Conservation (phyloP, 2,797 vertebrate species). For the Podarcis lilfordi region DNA sequence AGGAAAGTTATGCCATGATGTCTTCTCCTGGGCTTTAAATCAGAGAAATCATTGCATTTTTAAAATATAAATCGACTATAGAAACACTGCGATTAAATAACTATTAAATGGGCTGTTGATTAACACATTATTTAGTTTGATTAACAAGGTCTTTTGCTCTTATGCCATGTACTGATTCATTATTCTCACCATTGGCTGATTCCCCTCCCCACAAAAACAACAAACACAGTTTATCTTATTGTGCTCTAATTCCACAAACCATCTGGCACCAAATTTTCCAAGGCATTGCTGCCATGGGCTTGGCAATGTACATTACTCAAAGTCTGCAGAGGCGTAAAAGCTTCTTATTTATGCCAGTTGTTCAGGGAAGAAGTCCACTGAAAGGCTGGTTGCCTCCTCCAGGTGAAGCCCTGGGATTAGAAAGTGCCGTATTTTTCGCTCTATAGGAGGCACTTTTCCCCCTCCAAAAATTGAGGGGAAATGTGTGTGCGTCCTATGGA, state of each 20-base stretch:
- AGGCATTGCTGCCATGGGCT: background rate
- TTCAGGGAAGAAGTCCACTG: background rate
- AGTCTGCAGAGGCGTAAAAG: background rate
- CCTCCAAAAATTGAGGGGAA: too few species aligned
- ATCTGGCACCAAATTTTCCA: conserved; percentile 19
- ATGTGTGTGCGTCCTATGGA: too few species aligned
- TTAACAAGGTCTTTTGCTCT: conserved; percentile 17
- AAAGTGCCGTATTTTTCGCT: background rate
- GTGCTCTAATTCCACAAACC: background rate
- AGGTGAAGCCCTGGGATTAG: background rate
- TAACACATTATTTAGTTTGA: conserved; percentile 15
- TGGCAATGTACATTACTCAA: background rate
- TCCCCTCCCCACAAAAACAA: background rate
- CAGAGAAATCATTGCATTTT: background rate
- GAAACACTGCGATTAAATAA: background rate
- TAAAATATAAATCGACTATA: background rate
- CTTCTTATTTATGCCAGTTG: conserved; percentile 6
- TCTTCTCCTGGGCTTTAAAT: background rate
- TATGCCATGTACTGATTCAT: background rate
- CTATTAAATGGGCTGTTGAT: conserved; percentile 6
- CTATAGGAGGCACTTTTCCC: too few species aligned
- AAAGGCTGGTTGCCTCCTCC: background rate
- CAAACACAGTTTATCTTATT: background rate
- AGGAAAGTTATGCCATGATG: background rate
- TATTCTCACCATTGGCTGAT: background rate